Percentiles rank a stretch among this genome's conserved stretches.
Evolutionary conservation across 1,140 invertebrate genomes (phyloP).

Genomic region (Papilio glaucus): DNA sequence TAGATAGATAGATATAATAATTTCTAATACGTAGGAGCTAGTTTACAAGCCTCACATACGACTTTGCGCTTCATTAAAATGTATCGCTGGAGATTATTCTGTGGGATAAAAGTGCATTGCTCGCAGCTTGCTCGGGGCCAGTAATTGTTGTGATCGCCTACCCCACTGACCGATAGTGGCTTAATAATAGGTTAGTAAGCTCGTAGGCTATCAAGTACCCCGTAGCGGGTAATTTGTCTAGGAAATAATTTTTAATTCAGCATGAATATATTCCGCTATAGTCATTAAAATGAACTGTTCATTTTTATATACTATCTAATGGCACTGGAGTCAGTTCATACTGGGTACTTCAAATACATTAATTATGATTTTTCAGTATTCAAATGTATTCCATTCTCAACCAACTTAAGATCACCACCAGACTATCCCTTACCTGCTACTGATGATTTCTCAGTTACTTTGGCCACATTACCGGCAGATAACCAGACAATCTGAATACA

Average conservation of each 20-base stretch:
- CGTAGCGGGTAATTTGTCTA: constrained; percentile 13
- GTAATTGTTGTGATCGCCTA: constrained; percentile 18
- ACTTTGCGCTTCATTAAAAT: neutral
- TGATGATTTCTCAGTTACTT: too few relatives aligned
- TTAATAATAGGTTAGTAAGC: constrained; percentile 21
- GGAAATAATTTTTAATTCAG: constrained; percentile 16
- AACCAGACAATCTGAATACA: too few relatives aligned
- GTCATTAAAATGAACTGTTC: neutral
- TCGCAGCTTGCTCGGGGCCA: constrained; percentile 3
- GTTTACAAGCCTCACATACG: neutral
- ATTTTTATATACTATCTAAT: neutral
- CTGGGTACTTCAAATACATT: too few relatives aligned
- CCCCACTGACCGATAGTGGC: constrained; percentile 16
- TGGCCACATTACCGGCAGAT: too few relatives aligned
- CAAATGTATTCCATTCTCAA: too few relatives aligned
- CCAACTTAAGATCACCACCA: too few relatives aligned
- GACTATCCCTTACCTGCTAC: too few relatives aligned
- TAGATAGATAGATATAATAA: neutral
- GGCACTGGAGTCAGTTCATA: too few relatives aligned
- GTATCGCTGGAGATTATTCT: neutral
- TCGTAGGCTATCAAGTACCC: neutral
- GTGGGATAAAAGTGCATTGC: constrained; percentile 19
- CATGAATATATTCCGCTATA: neutral
- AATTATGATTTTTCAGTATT: too few relatives aligned
- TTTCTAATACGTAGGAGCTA: neutral